Evolutionary conservation across 2,888 invertebrate genomes (phyloP).

Genomic region (Timandra comae): DNA sequence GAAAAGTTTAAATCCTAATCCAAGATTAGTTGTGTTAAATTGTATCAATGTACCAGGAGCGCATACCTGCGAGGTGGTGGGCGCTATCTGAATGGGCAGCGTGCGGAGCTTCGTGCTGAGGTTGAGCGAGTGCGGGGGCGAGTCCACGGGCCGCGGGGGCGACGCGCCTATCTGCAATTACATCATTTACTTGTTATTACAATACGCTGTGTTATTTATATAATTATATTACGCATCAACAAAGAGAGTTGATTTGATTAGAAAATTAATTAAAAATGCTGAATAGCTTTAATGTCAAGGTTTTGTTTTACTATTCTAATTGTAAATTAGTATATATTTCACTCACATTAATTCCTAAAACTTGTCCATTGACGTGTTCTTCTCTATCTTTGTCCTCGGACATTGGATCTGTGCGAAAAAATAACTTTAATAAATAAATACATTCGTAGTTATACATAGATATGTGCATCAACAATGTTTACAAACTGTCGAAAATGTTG

Average conservation of each 20-base stretch:
- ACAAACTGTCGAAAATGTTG: neutral
- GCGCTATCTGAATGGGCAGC: slow-evolving; percentile 65
- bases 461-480: too few species aligned
- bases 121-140: slow-evolving; percentile 58
- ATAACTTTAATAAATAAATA: neutral
- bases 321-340: slow-evolving; percentile 2
- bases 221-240: slow-evolving; percentile 3
- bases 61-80: slow-evolving; percentile 69
- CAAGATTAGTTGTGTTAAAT: slow-evolving; percentile 60
- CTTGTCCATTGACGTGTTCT: slow-evolving; percentile 55
- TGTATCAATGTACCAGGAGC: slow-evolving; percentile 56
- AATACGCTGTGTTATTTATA: too few species aligned
- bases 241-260: too few species aligned
- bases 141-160: slow-evolving; percentile 44
- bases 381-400: slow-evolving; percentile 56
- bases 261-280: too few species aligned
- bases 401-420: slow-evolving; percentile 36
- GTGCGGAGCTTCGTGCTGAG: slow-evolving; percentile 65
- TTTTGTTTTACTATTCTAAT: too few species aligned
- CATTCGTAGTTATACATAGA: too few species aligned
- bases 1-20: slow-evolving; percentile 40
- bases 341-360: slow-evolving; percentile 71
- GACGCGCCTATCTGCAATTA: slow-evolving; percentile 62
- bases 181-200: too few species aligned
- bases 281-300: too few species aligned